Conservation (phyloP, 2,888 invertebrate genomes). For the Cepaea hortensis region DNA sequence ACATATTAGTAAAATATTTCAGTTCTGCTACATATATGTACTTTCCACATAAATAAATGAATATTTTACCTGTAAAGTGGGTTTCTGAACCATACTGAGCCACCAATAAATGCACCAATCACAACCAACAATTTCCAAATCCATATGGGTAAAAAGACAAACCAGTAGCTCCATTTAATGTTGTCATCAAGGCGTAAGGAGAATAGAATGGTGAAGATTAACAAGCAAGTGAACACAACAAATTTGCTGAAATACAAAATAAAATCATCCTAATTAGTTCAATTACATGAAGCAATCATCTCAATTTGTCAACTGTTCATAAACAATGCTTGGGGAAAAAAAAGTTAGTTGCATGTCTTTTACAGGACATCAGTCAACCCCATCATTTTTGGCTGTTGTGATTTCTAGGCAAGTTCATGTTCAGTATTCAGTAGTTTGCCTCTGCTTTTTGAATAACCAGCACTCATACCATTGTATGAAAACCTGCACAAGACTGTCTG, state of each 20-base stretch:
- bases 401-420: too few species aligned
- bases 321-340: neutral
- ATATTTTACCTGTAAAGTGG: constrained; percentile 90
- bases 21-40: too few species aligned
- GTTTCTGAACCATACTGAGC: constrained; percentile 96
- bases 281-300: neutral
- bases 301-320: neutral
- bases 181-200: constrained; percentile 92
- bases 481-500: too few species aligned
- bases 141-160: constrained; percentile 97
- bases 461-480: too few species aligned
- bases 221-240: constrained; percentile 93
- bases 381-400: too few species aligned
- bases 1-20: too few species aligned
- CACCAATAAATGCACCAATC: constrained; percentile 91
- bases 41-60: too few species aligned
- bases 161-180: constrained; percentile 93
- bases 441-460: too few species aligned
- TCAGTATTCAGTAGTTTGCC: too few species aligned
- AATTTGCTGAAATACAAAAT: constrained; percentile 88
- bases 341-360: too few species aligned
- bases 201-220: constrained; percentile 92
- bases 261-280: neutral
- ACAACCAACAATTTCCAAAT: constrained; percentile 95
- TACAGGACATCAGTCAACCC: too few species aligned